phyloP scores from a whole-genome alignment of 2,797 vertebrate genomes.

The Hypotaenidia philippensis region DNA sequence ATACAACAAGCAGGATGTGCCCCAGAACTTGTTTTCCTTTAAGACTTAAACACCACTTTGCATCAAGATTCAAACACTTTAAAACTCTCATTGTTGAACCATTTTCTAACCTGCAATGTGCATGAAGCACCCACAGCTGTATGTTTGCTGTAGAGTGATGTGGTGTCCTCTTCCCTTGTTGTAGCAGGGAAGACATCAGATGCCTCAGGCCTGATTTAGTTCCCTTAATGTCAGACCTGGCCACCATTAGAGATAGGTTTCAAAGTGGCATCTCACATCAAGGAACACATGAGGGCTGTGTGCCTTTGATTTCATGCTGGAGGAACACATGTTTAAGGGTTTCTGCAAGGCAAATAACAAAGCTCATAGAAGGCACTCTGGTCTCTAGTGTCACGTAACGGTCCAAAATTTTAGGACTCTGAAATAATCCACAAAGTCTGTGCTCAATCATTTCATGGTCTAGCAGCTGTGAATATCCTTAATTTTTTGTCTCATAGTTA shows the following conservation, averaged over 20 bases:
- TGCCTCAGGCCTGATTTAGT: background rate
- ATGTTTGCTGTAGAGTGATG: background rate
- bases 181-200: background rate
- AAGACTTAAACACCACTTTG: background rate
- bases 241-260: background rate
- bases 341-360: background rate
- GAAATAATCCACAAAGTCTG: background rate
- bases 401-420: background rate
- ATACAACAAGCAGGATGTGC: background rate
- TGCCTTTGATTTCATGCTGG: background rate
- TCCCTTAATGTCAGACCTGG: background rate
- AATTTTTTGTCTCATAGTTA: background rate
- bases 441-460: background rate
- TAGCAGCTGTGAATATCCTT: background rate
- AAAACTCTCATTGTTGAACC: background rate
- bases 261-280: background rate
- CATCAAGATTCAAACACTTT: background rate
- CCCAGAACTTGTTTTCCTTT: background rate
- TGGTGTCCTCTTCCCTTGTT: background rate
- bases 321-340: background rate
- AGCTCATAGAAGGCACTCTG: background rate
- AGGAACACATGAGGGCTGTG: background rate
- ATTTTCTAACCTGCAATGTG: background rate
- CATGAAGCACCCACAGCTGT: background rate
- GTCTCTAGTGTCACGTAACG: rapidly evolving